Conservation (phyloP, 2,888 invertebrate genomes). For the Sipha maydis region DNA sequence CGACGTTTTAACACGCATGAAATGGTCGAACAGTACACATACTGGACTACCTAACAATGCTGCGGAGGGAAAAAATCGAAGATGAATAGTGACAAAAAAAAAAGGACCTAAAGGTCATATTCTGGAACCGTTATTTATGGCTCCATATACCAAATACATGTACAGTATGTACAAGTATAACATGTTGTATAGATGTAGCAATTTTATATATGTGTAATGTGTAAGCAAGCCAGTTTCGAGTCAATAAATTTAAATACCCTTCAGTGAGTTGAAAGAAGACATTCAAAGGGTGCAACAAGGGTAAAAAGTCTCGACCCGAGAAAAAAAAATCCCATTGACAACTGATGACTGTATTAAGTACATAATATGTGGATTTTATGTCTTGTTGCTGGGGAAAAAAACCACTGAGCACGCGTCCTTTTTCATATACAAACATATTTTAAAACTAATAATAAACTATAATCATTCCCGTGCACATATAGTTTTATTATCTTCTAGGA, state of each 20-base stretch:
- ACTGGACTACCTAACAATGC: slow-evolving; percentile 54
- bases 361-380: slow-evolving; percentile 40
- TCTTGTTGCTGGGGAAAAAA: slow-evolving; percentile 29
- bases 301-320: slow-evolving; percentile 52
- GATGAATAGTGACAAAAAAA: slow-evolving; percentile 46
- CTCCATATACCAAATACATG: not conserved
- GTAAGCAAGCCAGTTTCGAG: slow-evolving; percentile 17
- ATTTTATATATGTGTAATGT: slow-evolving; percentile 15
- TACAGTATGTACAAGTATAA: not conserved
- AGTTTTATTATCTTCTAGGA: slow-evolving; percentile 2
- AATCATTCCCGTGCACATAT: not conserved
- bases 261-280: slow-evolving; percentile 45
- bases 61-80: slow-evolving; percentile 38
- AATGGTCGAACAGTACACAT: slow-evolving; percentile 39
- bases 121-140: slow-evolving; percentile 58
- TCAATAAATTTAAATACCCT: slow-evolving; percentile 54
- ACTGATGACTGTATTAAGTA: slow-evolving; percentile 57
- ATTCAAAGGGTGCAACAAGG: slow-evolving; percentile 44
- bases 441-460: slow-evolving; percentile 46
- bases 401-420: slow-evolving; percentile 56
- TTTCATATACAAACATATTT: slow-evolving; percentile 21
- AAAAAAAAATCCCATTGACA: slow-evolving; percentile 48
- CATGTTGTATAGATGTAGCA: not conserved
- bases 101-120: slow-evolving; percentile 45
- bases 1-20: slow-evolving; percentile 44